Conservation (phyloP, 2,113 vertebrate genomes). For the Coregonus clupeaformis region DNA sequence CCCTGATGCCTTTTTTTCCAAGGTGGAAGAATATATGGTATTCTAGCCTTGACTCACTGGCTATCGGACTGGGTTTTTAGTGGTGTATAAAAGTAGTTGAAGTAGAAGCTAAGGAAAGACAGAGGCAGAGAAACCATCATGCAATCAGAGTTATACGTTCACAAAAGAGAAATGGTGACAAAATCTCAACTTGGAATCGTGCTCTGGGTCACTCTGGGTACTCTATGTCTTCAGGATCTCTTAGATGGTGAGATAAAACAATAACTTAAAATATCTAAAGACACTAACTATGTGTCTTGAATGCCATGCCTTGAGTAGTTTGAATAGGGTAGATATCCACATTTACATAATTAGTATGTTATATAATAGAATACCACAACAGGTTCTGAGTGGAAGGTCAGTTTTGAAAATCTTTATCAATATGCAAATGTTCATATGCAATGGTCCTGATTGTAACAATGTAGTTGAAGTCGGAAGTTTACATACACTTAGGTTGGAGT, state of each 20-base stretch:
- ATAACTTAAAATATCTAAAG: too few relatives aligned
- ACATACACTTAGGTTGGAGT: too few relatives aligned
- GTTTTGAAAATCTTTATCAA: background rate
- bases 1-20: constrained; percentile 50
- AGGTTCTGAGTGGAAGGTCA: background rate
- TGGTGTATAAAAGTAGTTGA: constrained; percentile 11
- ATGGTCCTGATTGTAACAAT: too few relatives aligned
- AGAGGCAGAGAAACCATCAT: constrained; percentile 3
- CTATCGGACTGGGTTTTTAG: background rate
- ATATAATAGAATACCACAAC: background rate
- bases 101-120: constrained; percentile 15
- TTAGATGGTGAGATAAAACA: constrained; percentile 52
- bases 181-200: constrained; percentile 32
- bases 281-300: too few relatives aligned
- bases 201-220: constrained; percentile 36
- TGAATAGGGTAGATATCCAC: too few relatives aligned
- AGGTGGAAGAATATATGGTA: constrained; percentile 51
- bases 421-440: background rate
- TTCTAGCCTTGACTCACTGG: constrained; percentile 34
- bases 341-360: background rate
- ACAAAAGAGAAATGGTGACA: constrained; percentile 12
- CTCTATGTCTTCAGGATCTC: constrained; percentile 31
- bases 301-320: background rate
- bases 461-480: too few relatives aligned
- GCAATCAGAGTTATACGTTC: background rate